Evolutionary conservation across 2,797 vertebrate species (phyloP).

Genomic region (Ficedula albicollis): DNA sequence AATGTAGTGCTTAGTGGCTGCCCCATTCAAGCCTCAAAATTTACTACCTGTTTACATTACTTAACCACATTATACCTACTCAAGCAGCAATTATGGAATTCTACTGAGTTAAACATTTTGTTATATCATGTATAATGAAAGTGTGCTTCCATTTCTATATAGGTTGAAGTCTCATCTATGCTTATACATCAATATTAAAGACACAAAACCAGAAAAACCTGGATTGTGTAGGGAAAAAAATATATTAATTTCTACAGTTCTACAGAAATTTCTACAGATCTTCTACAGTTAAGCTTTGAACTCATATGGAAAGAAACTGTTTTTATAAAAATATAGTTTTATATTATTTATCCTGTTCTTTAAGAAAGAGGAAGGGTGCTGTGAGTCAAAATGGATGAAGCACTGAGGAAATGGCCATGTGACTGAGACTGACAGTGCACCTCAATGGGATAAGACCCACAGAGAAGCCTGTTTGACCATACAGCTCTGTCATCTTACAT

Average conservation of each 20-base stretch:
- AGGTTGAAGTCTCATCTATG: background rate
- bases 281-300: background rate
- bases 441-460: background rate
- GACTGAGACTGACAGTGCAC: background rate
- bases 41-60: constrained; percentile 15
- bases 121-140: background rate
- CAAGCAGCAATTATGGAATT: constrained; percentile 46
- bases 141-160: background rate
- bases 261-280: background rate
- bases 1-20: background rate
- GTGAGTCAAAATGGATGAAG: background rate
- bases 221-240: background rate
- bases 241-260: background rate
- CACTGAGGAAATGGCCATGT: background rate
- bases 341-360: background rate
- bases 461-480: background rate
- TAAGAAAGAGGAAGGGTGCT: background rate
- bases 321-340: background rate
- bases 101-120: constrained; percentile 44
- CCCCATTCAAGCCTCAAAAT: background rate
- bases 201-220: background rate
- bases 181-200: background rate
- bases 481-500: background rate
- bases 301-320: background rate
- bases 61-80: constrained; percentile 38